A percentile compares a stretch with the other conserved stretches of the same genome.
Evolutionary conservation across 2,797 vertebrate species (phyloP).

Genomic region (Manis pentadactyla): DNA sequence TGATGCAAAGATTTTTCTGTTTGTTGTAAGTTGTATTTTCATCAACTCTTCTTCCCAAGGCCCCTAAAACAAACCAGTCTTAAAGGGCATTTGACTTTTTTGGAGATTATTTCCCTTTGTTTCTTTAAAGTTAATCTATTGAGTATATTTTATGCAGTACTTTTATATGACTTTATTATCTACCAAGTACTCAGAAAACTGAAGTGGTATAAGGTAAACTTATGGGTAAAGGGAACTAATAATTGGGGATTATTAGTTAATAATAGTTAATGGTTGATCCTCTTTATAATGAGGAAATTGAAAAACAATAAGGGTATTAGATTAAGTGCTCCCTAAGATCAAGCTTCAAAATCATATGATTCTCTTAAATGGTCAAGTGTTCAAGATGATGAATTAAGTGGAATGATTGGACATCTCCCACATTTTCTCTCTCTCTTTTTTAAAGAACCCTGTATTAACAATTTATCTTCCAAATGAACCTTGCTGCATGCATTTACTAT

Average conservation of each 20-base stretch:
- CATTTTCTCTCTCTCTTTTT: constrained; percentile 41
- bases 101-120: background rate
- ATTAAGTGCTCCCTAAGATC: background rate
- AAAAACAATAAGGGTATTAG: constrained; percentile 34
- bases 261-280: background rate
- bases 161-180: background rate
- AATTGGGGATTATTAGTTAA: background rate
- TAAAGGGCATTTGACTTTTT: background rate
- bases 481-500: constrained; percentile 81
- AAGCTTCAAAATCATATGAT: background rate
- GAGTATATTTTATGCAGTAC: background rate
- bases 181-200: constrained; percentile 25
- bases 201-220: background rate
- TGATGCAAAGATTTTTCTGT: background rate
- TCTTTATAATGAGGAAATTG: constrained; percentile 38
- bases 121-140: background rate
- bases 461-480: constrained; percentile 73
- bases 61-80: background rate
- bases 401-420: background rate
- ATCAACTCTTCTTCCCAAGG: background rate
- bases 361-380: background rate
- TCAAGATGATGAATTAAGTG: constrained; percentile 34
- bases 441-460: constrained; percentile 31
- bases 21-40: background rate
- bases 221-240: background rate